Conservation (phyloP, 2,888 invertebrate genomes). For the Tolmerus cingulatus region DNA sequence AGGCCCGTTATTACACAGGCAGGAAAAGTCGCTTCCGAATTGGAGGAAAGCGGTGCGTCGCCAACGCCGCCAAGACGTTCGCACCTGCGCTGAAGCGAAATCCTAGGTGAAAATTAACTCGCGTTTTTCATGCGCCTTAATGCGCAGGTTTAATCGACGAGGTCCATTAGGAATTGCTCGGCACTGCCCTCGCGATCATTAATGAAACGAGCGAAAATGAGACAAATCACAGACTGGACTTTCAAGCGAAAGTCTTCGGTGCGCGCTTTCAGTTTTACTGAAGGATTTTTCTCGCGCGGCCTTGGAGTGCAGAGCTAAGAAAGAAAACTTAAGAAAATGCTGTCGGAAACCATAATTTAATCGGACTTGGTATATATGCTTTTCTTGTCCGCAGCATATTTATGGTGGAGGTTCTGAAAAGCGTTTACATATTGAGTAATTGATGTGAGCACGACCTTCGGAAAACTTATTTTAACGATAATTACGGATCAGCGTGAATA, state of each 20-base stretch:
- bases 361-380: neutral
- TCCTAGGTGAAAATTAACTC: neutral
- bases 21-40: slow-evolving; percentile 20
- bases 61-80: neutral
- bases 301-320: neutral
- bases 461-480: neutral
- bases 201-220: neutral
- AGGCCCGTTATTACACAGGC: slow-evolving; percentile 2
- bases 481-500: neutral
- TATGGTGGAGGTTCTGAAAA: neutral
- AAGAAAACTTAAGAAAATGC: neutral
- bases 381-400: neutral
- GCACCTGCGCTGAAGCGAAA: neutral
- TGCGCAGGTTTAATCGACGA: neutral
- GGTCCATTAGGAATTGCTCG: neutral
- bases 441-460: neutral
- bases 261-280: neutral
- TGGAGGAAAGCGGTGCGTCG: neutral
- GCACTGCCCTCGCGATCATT: neutral
- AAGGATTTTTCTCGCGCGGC: neutral
- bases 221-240: neutral
- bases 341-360: neutral
- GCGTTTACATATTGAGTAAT: neutral
- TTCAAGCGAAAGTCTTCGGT: neutral
- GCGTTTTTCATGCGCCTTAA: neutral